Base-by-base conservation (phyloP, 2,797 vertebrate genomes). In the Pantherophis alleghaniensis region DNA sequence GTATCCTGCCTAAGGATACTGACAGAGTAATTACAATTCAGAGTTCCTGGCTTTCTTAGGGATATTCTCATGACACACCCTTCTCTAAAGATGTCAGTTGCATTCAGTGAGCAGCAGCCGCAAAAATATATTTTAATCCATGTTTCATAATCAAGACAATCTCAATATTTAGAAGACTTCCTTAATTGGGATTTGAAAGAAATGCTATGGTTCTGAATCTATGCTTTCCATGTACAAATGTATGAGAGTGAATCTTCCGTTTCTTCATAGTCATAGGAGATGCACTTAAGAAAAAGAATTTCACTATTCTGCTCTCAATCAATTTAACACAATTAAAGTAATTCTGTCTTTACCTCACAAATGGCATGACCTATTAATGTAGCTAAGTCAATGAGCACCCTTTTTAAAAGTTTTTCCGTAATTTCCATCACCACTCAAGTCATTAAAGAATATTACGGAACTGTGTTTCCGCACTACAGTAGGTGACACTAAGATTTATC, bases 1-100 rank as follows among this genome's bases (percentile, higher is more conserved):
- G 51, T 22, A 14, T 91, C 74, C 20, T 53, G 87, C 90, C 74
- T 42, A 86, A 86, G 90, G 89, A 59, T 53, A 86, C 26, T 55
- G 42, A 79, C 87, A 79, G 42, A 47, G 74, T 47, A 47, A 53
- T 56, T 53, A 42, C 7, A 74, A 42, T 55, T 57, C 32, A 74
- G 61, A 24, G 37, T 53, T 66, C 7, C 28, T 37, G 63, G 74
- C 60, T 91, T 91, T n/a, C 74, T 28, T 86, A 88, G 90, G 28
- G n/a, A 47, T 42, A n/a, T 55, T 90, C 79, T 92, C 89, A 92
- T 53, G 51, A 60, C 90, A 93, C 90, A 89, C 90, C 92, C 86
- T 42, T 87, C 51, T 13, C 60, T 12, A 55, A 91, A 91, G 10
- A 13, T 32, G 37, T 24, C 37, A 22, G 57, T 11, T 60, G 22